A percentile compares a stretch with the other conserved stretches of the same genome.
phyloP scores from a whole-genome alignment of 2,888 invertebrate genomes.

The Tetramorium bicarinatum region DNA sequence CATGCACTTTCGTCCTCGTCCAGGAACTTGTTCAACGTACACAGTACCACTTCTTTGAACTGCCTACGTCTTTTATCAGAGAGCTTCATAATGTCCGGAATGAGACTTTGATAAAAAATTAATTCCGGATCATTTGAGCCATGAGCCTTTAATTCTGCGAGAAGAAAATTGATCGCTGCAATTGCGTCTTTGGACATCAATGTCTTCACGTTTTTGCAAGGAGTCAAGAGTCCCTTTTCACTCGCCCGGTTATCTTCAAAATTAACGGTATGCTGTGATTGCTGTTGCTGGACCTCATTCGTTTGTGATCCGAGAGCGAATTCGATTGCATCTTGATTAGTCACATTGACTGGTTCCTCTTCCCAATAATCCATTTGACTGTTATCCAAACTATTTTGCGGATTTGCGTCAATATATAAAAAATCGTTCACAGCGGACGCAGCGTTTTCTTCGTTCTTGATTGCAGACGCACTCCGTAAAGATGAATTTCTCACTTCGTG shows the following conservation, averaged over 20 bases:
- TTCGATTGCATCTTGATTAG: not conserved
- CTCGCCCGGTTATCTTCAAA: not conserved
- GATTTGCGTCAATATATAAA: not conserved
- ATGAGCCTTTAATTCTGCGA: slow-evolving; percentile 10
- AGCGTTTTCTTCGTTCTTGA: not conserved
- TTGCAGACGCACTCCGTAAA: not conserved
- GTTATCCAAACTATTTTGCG: not conserved
- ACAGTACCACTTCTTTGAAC: not conserved
- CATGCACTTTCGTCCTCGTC: not conserved
- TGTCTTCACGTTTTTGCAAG: not conserved
- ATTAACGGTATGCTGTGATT: not conserved
- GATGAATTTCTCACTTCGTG: not conserved
- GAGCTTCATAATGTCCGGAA: slow-evolving; percentile 19
- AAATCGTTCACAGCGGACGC: not conserved
- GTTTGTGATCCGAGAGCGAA: not conserved
- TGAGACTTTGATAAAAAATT: not conserved
- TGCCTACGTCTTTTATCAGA: not conserved
- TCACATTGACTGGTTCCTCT: not conserved
- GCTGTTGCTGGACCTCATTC: not conserved
- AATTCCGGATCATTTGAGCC: not conserved
- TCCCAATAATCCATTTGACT: not conserved
- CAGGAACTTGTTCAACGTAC: not conserved
- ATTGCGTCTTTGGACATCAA: not conserved
- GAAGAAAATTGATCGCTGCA: not conserved
- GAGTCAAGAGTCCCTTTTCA: not conserved